These are phyloP conservation scores for Girardinus metallicus DNA, from an alignment of 2,797 vertebrate genomes.

Conservation along the genomic window DNA sequence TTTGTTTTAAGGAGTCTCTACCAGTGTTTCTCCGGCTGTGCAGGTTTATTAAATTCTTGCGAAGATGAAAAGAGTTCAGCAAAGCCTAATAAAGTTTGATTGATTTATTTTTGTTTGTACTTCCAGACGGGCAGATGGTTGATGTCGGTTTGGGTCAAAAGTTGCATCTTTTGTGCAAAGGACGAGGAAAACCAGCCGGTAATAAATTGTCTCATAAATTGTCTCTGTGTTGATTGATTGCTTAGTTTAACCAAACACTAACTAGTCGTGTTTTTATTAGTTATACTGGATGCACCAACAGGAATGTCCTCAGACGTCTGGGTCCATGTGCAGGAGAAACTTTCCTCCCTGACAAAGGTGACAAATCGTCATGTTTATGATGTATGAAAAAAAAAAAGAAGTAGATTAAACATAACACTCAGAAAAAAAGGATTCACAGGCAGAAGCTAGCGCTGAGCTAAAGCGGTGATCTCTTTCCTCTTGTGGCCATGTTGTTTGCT, in stretches of 20 bases:
- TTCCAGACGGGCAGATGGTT: conserved; percentile 76
- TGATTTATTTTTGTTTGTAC: conserved; percentile 8
- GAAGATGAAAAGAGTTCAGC: background rate
- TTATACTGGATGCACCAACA: conserved; percentile 83
- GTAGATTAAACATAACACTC: background rate
- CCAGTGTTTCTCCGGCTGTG: background rate
- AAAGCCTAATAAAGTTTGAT: conserved; percentile 12
- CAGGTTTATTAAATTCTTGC: background rate
- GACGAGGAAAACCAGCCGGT: conserved; percentile 83
- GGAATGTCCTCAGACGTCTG: conserved; percentile 86
- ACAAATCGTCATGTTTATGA: conserved; percentile 7
- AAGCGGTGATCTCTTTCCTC: conserved; percentile 7
- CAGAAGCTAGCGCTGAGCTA: background rate
- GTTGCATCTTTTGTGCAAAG: conserved; percentile 84
- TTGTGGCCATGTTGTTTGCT: conserved; percentile 41
- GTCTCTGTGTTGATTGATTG: background rate
- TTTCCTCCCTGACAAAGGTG: conserved; percentile 81
- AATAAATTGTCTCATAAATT: conserved; percentile 28
- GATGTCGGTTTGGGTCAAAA: conserved; percentile 85
- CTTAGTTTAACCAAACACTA: background rate
- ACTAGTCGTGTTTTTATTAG: conserved; percentile 60
- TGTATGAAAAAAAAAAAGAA: background rate
- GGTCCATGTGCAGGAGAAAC: conserved; percentile 80
- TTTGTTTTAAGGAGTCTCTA: background rate
- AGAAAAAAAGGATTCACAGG: background rate